phyloP scores from a whole-genome alignment of 2,797 vertebrate species.

The Gambusia yucatana region DNA sequence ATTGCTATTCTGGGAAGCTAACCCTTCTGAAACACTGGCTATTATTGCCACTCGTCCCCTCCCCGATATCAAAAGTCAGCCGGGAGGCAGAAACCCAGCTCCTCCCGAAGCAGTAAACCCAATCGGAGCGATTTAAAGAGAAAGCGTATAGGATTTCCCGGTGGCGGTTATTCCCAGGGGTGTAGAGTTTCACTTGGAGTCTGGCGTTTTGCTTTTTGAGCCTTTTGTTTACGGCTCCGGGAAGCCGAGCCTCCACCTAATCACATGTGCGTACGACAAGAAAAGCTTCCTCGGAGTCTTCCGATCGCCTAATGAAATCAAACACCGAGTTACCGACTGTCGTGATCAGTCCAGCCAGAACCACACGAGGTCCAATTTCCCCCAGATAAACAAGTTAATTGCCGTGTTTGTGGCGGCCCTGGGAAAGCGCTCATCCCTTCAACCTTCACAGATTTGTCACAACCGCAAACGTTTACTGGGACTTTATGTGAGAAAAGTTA shows the following conservation, averaged over 20 bases:
- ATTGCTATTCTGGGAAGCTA: conserved; percentile 20
- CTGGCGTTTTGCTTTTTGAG: conserved; percentile 17
- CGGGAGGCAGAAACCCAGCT: conserved; percentile 38
- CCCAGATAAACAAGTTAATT: background rate
- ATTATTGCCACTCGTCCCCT: conserved; percentile 11
- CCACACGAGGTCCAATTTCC: conserved; percentile 1
- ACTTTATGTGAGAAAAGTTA: background rate
- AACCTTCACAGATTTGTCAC: background rate
- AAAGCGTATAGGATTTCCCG: conserved; percentile 48
- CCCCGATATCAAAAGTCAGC: conserved; percentile 56
- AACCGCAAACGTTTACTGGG: background rate
- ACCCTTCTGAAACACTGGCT: conserved; percentile 19
- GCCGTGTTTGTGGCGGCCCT: background rate
- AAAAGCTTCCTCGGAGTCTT: conserved; percentile 8
- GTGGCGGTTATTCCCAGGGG: conserved; percentile 56
- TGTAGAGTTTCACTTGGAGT: conserved; percentile 56
- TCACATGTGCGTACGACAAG: background rate
- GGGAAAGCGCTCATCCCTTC: background rate
- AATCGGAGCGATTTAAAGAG: conserved; percentile 51
- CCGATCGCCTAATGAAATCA: background rate
- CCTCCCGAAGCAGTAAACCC: conserved; percentile 29
- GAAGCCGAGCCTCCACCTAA: conserved; percentile 21
- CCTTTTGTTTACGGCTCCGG: conserved; percentile 41
- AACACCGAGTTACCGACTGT: conserved; percentile 3
- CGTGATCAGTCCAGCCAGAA: conserved; percentile 10